Evolutionary conservation across 2,888 invertebrate genomes (phyloP), one percentile per base, ranked within the genome.

Genomic region (Pecten maximus): DNA sequence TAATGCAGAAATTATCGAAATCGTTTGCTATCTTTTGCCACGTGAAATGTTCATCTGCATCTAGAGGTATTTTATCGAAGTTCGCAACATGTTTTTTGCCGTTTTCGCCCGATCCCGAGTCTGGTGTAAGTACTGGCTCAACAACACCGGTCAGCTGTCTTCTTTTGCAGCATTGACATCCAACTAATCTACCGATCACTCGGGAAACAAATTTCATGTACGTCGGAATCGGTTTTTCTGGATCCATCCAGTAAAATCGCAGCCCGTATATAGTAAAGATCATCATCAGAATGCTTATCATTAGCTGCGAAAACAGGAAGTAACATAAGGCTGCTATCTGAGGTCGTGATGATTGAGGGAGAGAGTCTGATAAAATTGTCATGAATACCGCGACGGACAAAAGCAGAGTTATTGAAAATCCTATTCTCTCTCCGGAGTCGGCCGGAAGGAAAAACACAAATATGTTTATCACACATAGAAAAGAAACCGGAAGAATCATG

Each of bases 311-410:
- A 28, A 74, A 74, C 35, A 74, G 28, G 35, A 74, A 74, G 35
- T 74, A 74, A 15, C 74, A 74, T 12, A 74, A 35, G 0, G 16
- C 12, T 0, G 74, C 74, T 28, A 74, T 74, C 28, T 74, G 74
- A 2, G 74, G 74, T 74, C 74, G 19, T 28, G 74, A 74, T 28
- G 74, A 74, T 35, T 28, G 74, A 8, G 74, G 74, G 12, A 74
- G 35, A 15, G 74, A 74, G 74, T 74, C 74, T 74, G 74, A 74
- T 12, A 74, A 74, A 28, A 74, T 74, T 35, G 74, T 74, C 74
- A 74, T 74, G 15, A 74, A 74, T 35, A 74, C 74, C 3, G 74
- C 74, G 15, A 74, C 74, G 8, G 74, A 74, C 35, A 74, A 28
- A 12, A 74, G 74, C 28, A 74, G 35, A 28, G 74, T 74, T 74